Evolutionary conservation across 2,113 vertebrate species (phyloP).

Genomic region (Dipodomys ordii): DNA sequence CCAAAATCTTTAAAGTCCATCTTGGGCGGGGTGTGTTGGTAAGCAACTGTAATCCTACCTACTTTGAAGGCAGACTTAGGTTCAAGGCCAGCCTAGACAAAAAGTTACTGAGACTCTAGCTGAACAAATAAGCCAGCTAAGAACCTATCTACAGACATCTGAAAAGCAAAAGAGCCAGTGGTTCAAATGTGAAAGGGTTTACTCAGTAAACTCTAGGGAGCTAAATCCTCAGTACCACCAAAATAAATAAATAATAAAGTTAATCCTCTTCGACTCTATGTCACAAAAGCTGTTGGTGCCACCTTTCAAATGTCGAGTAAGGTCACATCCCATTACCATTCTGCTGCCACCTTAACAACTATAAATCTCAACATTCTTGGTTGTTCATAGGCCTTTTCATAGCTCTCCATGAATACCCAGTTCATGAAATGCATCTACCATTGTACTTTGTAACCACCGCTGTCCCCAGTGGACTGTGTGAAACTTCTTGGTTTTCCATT

Average conservation of each 20-base stretch:
- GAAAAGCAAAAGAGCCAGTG: too few species aligned
- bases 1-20: constrained; percentile 5
- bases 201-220: too few species aligned
- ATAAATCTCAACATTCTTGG: not conserved
- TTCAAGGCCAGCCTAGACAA: too few species aligned
- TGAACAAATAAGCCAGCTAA: too few species aligned
- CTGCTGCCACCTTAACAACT: not conserved
- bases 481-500: not conserved
- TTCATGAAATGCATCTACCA: not conserved
- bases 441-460: not conserved
- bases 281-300: not conserved
- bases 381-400: not conserved
- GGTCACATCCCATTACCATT: not conserved
- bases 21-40: too few species aligned
- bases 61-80: too few species aligned
- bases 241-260: not conserved
- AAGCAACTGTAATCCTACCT: too few species aligned
- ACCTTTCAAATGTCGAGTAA: not conserved
- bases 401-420: not conserved
- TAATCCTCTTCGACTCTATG: not conserved
- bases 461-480: not conserved
- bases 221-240: too few species aligned
- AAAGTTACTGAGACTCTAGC: too few species aligned
- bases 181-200: too few species aligned
- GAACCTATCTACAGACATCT: too few species aligned